Conservation (phyloP, 2,888 invertebrate species). For the Ochropacha duplaris region DNA sequence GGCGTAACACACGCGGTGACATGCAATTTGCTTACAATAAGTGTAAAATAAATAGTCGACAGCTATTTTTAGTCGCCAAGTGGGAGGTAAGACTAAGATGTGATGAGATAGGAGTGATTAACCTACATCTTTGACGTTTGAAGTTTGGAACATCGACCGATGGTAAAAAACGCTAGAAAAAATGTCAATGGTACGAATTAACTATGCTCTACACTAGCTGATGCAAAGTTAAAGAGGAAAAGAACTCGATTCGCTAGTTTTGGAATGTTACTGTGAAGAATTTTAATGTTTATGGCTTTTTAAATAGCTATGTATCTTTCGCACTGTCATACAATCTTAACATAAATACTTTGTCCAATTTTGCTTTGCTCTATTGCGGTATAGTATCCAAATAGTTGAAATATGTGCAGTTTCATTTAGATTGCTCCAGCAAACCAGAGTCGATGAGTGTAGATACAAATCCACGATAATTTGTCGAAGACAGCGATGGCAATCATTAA, state of each 20-base stretch:
- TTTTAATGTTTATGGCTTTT: too few species aligned
- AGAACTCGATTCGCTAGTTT: too few species aligned
- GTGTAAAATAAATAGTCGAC: constrained; percentile 34
- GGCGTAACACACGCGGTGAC: constrained; percentile 27
- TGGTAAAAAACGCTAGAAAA: neutral
- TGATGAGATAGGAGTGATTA: constrained; percentile 47
- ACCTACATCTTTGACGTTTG: constrained; percentile 25
- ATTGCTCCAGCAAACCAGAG: neutral
- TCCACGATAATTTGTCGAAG: neutral
- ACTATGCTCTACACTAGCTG: too few species aligned
- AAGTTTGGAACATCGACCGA: neutral
- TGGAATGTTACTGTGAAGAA: too few species aligned
- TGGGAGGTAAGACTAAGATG: constrained; percentile 39
- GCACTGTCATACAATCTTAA: too few species aligned
- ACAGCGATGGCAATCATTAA: constrained; percentile 13
- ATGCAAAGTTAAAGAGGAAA: too few species aligned
- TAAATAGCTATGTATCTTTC: too few species aligned
- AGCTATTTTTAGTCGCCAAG: constrained; percentile 41
- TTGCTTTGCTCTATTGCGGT: too few species aligned
- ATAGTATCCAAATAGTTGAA: neutral
- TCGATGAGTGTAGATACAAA: neutral
- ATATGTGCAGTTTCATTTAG: neutral
- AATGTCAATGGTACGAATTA: neutral
- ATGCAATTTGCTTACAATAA: constrained; percentile 40
- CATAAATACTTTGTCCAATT: too few species aligned